Conservation (phyloP, 2,113 vertebrate species). For the Protobothrops flavoviridis region DNA sequence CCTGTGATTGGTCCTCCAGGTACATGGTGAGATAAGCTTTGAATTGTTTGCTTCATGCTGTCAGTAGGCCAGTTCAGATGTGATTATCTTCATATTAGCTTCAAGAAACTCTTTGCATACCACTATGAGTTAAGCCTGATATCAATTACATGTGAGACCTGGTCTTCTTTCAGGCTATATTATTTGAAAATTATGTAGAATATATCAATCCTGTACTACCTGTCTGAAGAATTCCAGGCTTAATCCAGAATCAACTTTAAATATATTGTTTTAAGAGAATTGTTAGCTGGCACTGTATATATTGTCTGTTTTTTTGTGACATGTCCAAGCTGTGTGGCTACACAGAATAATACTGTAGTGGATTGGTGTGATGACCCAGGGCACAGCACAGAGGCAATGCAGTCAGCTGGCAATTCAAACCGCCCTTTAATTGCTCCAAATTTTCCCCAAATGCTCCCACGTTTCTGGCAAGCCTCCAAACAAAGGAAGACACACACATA, state of each 20-base stretch:
- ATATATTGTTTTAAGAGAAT: not conserved
- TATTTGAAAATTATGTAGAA: not conserved
- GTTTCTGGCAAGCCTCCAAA: no score
- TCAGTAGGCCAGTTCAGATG: not conserved
- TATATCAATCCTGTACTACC: not conserved
- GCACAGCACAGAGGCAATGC: no score
- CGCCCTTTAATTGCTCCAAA: no score
- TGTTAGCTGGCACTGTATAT: not conserved
- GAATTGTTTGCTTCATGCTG: not conserved
- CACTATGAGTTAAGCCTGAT: not conserved
- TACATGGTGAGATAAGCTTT: not conserved
- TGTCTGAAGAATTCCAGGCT: not conserved
- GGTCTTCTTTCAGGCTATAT: no score
- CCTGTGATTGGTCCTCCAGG: not conserved
- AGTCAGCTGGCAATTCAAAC: no score
- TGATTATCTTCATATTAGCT: not conserved
- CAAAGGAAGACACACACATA: no score
- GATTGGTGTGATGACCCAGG: not conserved
- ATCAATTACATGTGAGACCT: not conserved
- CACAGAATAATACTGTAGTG: not conserved
- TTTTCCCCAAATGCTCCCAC: no score
- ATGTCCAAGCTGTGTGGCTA: not conserved
- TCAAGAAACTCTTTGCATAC: not conserved
- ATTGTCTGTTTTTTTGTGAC: not conserved
- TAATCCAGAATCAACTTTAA: not conserved